A percentile compares a stretch with the other conserved stretches of the same genome.
These are phyloP conservation scores for Hartigia nigra DNA, from an alignment of 2,888 invertebrate genomes.

Conservation along the genomic window DNA sequence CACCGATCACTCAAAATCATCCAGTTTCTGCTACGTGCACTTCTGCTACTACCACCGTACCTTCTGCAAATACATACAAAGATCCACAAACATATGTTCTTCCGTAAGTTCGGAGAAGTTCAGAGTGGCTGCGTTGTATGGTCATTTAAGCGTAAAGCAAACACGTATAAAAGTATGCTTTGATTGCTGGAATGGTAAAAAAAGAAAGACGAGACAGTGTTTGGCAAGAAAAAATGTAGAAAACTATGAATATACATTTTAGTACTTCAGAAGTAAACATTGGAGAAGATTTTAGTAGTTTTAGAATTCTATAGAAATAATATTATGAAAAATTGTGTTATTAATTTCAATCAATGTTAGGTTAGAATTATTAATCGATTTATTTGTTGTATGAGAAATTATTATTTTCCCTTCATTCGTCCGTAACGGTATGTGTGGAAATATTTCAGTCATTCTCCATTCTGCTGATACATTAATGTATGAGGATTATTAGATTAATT, in stretches of 20 bases:
- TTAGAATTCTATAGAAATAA: not conserved
- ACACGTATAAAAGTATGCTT: not conserved
- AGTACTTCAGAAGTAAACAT: not conserved
- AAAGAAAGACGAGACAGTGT: not conserved
- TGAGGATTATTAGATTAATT: not conserved
- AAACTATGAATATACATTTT: not conserved
- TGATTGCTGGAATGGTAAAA: not conserved
- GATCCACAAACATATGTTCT: conserved; percentile 61
- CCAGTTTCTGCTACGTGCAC: conserved; percentile 52
- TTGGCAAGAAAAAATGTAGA: not conserved
- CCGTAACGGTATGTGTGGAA: not conserved
- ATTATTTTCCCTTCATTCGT: not conserved
- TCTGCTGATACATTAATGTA: not conserved
- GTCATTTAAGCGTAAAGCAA: not conserved
- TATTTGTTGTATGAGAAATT: not conserved
- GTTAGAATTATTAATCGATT: not conserved
- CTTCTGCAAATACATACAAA: conserved; percentile 54
- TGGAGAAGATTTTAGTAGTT: not conserved
- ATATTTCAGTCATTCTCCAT: not conserved
- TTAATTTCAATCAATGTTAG: not conserved
- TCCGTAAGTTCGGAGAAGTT: conserved; percentile 51
- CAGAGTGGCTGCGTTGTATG: not conserved
- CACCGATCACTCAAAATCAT: conserved; percentile 54
- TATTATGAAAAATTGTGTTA: not conserved
- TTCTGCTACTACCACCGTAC: conserved; percentile 51